A percentile compares a stretch with the other conserved stretches of the same genome.
These are phyloP conservation scores for Rhagoletis pomonella DNA, from an alignment of 1,140 invertebrate species.

Conservation along the genomic window DNA sequence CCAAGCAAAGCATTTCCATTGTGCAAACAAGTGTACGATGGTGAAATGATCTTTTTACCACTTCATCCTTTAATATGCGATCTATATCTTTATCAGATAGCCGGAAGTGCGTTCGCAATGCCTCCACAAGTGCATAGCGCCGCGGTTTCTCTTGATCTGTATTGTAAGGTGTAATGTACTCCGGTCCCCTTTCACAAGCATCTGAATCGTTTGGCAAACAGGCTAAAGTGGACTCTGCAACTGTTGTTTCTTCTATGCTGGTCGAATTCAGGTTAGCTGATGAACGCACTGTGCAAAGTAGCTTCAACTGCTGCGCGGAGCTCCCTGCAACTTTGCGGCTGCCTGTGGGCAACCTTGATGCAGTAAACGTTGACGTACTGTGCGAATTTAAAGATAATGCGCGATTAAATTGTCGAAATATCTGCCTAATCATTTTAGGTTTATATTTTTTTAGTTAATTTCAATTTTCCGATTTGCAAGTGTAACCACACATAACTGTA, in stretches of 20 bases:
- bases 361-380: not conserved
- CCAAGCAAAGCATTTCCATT: constrained; percentile 61
- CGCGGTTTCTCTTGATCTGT: constrained; percentile 60
- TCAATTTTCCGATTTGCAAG: too few relatives aligned
- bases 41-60: not conserved
- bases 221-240: not conserved
- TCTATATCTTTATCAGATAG: constrained; percentile 37
- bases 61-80: constrained; percentile 46
- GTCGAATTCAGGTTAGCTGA: not conserved
- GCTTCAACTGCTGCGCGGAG: not conserved
- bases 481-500: not conserved
- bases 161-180: constrained; percentile 64
- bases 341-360: too few relatives aligned
- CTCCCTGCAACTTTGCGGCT: not conserved
- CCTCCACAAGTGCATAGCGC: constrained; percentile 55
- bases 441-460: not conserved
- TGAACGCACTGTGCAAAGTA: too few relatives aligned
- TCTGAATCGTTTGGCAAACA: not conserved
- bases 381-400: not conserved
- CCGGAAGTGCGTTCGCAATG: constrained; percentile 63
- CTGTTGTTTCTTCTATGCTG: not conserved
- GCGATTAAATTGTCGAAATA: not conserved
- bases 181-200: constrained; percentile 60
- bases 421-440: not conserved
- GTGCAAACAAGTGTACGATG: constrained; percentile 18